phyloP scores from a whole-genome alignment of 1,140 invertebrate genomes.

The Megathymus violae region DNA sequence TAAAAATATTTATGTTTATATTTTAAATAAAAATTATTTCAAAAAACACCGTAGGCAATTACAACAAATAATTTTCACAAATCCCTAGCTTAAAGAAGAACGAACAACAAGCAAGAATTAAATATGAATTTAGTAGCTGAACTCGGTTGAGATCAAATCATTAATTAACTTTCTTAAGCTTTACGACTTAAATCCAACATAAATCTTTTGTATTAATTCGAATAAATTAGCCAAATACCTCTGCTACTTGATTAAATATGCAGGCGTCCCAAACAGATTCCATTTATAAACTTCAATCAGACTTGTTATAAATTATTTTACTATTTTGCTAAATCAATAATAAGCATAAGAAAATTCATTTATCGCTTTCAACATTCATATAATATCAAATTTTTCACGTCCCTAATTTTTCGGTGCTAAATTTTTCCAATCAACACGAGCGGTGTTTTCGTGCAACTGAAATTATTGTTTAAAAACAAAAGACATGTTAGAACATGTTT shows the following conservation, averaged over 20 bases:
- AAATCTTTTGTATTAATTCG: not conserved
- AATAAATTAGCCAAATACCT: not conserved
- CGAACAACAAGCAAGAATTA: not conserved
- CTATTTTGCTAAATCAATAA: not conserved
- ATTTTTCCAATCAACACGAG: too few species aligned
- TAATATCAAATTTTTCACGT: too few species aligned
- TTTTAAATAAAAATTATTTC: not conserved
- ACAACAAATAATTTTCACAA: not conserved
- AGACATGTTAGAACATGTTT: too few species aligned
- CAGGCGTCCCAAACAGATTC: not conserved
- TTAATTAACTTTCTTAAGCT: constrained; percentile 1
- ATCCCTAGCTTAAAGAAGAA: not conserved
- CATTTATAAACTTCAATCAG: not conserved
- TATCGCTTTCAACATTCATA: too few species aligned
- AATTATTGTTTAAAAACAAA: too few species aligned
- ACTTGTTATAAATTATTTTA: not conserved
- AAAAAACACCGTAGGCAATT: not conserved
- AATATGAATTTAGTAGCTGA: not conserved
- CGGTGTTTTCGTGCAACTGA: too few species aligned
- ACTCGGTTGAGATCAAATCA: not conserved
- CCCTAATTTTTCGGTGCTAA: too few species aligned
- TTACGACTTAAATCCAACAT: not conserved
- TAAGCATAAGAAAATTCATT: not conserved
- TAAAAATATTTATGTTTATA: too few species aligned
- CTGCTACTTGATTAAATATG: constrained; percentile 5